Evolutionary conservation across 2,888 invertebrate species (phyloP).

Genomic region (Neocrepidodera transversa): DNA sequence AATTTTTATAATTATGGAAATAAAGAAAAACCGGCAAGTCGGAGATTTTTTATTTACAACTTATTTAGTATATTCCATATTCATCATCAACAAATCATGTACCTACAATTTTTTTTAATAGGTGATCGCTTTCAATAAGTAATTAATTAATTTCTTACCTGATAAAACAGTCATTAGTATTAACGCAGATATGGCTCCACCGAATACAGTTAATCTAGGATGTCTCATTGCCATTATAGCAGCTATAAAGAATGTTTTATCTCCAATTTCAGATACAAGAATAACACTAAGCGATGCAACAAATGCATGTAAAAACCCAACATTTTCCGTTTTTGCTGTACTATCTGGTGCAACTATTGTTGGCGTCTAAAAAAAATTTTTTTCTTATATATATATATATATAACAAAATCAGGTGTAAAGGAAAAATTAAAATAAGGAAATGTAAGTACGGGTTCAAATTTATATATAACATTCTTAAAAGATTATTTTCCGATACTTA

Average conservation of each 20-base stretch:
- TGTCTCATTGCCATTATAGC: conserved; percentile 99
- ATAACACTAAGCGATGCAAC: conserved; percentile 95
- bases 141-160: conserved; percentile 60
- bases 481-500: background rate
- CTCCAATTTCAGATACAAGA: conserved; percentile 95
- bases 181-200: conserved; percentile 91
- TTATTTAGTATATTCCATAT: no score
- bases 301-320: conserved; percentile 92
- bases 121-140: no score
- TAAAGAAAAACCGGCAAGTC: no score
- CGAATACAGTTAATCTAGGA: conserved; percentile 88
- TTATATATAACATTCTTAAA: conserved; percentile 3
- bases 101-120: no score
- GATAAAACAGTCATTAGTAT: conserved; percentile 94
- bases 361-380: background rate
- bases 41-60: no score
- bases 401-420: background rate
- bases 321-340: conserved; percentile 56
- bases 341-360: conserved; percentile 27
- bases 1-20: no score
- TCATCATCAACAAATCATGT: no score
- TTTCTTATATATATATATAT: background rate
- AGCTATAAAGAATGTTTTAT: conserved; percentile 99
- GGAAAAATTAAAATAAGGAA: no score
- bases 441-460: no score